These are phyloP conservation scores for Ceramica pisi DNA, from an alignment of 2,888 invertebrate genomes.

Conservation along the genomic window DNA sequence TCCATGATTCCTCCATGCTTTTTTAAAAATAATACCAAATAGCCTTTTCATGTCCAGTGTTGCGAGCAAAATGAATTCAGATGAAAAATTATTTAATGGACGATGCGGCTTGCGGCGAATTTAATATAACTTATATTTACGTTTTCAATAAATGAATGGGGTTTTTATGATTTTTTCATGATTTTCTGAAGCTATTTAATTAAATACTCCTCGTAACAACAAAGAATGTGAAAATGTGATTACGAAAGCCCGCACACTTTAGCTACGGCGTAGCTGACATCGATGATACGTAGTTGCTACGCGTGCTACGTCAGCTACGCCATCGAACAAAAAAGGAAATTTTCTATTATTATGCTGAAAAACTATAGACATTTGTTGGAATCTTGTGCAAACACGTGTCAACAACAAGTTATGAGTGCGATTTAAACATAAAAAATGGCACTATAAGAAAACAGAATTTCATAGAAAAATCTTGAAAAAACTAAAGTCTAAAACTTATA, in stretches of 20 bases:
- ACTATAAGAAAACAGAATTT: no score
- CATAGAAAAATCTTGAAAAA: no score
- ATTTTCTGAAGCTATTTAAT: background rate
- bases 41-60: conserved; percentile 61
- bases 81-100: conserved; percentile 63
- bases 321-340: no score
- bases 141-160: conserved; percentile 7
- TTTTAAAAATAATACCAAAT: conserved; percentile 55
- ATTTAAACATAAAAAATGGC: no score
- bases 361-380: no score
- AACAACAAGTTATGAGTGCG: no score
- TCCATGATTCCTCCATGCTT: conserved; percentile 37
- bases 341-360: no score
- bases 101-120: conserved; percentile 42
- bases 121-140: conserved; percentile 44
- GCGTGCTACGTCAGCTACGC: no score
- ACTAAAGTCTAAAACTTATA: no score
- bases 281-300: background rate
- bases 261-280: conserved; percentile 6
- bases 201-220: no score
- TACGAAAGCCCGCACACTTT: background rate
- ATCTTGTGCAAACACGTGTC: no score
- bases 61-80: conserved; percentile 60
- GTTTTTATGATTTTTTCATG: background rate
- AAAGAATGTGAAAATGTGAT: background rate